Base-by-base conservation (phyloP, 1,140 invertebrate genomes). In the Drusus annulatus region DNA sequence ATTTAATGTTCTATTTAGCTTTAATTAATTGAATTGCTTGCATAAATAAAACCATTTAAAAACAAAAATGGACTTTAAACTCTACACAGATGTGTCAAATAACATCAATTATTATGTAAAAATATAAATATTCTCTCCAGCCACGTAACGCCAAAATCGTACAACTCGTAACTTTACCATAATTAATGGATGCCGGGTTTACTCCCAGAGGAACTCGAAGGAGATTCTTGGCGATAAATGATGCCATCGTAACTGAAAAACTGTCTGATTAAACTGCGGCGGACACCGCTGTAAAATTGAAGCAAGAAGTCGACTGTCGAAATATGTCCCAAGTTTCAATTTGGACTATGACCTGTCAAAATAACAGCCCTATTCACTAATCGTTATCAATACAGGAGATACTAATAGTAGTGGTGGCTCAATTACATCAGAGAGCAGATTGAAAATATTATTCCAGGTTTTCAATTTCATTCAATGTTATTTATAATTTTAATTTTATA, bases 151-250 rank as follows among this genome's bases (percentile, higher is more conserved):
- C 54, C 36, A 13, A 50, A 31, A 51, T 51, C 31, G 10, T 62
- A 62, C 16, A 17, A 50, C 6, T 50, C n/a, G 7, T 28, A 56
- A 17, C 21, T 23, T 80, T 69, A 80, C 79, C 79, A 71, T 71
- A 76, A 16, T 69, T 80, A 21, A 76, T 68, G 16, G 74, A 76
- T 25, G 74, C 73, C 10, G 79, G 51, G n/a, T 58, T 45, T 19
- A 80, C 25, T 16, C 74, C 74, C 3, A 76, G 28, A 8, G 79
- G 79, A 15, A 80, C 73, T 60, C 74, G 75, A 4, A 76, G 60
- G 17, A 80, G 74, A 73, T 80, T 80, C 50, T 80, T 80, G 7
- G 79, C 62, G 54, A 80, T 76, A 52, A 80, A 76, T 6, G 79
- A 80, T n/a, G 79, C 79, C 79, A 80, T 80, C 6, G 25, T 75